phyloP scores from a whole-genome alignment of 2,888 invertebrate genomes.

The Boloria selene region DNA sequence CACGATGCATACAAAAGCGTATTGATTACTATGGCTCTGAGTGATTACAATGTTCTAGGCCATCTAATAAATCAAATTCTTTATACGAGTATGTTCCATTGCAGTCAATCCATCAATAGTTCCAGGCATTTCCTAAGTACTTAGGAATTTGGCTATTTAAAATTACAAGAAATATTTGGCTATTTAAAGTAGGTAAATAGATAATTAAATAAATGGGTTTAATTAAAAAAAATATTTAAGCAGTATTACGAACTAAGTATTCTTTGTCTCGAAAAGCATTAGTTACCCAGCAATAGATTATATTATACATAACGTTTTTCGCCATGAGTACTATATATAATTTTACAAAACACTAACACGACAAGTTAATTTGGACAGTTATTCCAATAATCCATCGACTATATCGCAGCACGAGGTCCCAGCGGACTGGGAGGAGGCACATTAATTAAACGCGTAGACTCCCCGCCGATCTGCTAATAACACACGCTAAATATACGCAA shows the following conservation, averaged over 20 bases:
- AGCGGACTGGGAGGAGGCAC: slow-evolving; percentile 71
- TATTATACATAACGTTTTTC: neutral
- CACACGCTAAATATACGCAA: slow-evolving; percentile 63
- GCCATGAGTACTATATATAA: slow-evolving; percentile 23
- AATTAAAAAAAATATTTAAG: too few species aligned
- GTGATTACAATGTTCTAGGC: neutral
- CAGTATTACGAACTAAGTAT: too few species aligned
- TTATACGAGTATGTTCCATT: too few species aligned
- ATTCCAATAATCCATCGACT: slow-evolving; percentile 63
- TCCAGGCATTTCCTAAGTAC: too few species aligned
- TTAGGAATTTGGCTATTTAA: too few species aligned
- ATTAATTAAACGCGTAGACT: slow-evolving; percentile 78
- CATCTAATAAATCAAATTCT: neutral
- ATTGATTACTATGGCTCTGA: slow-evolving; percentile 1
- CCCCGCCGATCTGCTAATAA: slow-evolving; percentile 67
- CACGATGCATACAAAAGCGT: neutral
- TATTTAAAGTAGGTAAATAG: too few species aligned
- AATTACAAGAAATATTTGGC: too few species aligned
- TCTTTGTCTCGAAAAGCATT: too few species aligned
- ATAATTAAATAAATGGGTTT: too few species aligned
- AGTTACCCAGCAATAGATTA: too few species aligned
- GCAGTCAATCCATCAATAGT: too few species aligned
- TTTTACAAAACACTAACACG: slow-evolving; percentile 33
- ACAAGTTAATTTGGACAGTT: slow-evolving; percentile 52
- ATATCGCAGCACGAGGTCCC: slow-evolving; percentile 64